Evolutionary conservation across 2,113 vertebrate genomes (phyloP).

Genomic region (Anolis sagrei): DNA sequence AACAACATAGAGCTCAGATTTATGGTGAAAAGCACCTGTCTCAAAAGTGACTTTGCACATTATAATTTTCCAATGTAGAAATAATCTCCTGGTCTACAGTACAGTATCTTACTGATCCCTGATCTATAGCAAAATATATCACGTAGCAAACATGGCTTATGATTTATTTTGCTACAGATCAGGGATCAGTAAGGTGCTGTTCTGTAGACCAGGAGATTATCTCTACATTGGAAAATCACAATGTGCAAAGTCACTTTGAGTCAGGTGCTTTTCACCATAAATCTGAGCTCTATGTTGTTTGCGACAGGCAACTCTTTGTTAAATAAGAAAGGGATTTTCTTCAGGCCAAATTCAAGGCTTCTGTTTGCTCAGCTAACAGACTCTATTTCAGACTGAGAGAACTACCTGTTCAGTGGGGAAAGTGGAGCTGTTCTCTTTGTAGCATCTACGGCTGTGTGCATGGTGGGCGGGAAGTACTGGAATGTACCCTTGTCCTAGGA

Average conservation of each 20-base stretch:
- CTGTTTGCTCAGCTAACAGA: conserved; percentile 28
- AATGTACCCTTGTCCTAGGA: conserved; percentile 4
- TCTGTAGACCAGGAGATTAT: not conserved
- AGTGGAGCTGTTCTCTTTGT: not conserved
- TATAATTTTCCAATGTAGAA: not conserved
- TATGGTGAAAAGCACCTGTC: not conserved
- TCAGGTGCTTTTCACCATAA: not conserved
- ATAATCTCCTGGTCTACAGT: not conserved
- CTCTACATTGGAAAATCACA: not conserved
- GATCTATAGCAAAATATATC: not conserved
- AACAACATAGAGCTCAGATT: not conserved
- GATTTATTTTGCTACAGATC: not conserved
- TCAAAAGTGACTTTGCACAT: not conserved
- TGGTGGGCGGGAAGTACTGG: not conserved
- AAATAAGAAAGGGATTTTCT: conserved; percentile 14
- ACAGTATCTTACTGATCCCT: not conserved
- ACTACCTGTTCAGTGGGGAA: conserved; percentile 16
- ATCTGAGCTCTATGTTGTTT: not conserved
- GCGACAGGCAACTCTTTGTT: conserved; percentile 24
- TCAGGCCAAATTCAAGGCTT: not conserved
- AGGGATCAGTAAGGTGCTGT: not conserved
- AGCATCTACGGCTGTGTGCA: not conserved
- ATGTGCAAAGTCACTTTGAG: not conserved
- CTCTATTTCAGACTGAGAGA: conserved; percentile 7
- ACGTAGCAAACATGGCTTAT: not conserved